Evolutionary conservation across 2,113 vertebrate species (phyloP).

Genomic region (Cariama cristata): DNA sequence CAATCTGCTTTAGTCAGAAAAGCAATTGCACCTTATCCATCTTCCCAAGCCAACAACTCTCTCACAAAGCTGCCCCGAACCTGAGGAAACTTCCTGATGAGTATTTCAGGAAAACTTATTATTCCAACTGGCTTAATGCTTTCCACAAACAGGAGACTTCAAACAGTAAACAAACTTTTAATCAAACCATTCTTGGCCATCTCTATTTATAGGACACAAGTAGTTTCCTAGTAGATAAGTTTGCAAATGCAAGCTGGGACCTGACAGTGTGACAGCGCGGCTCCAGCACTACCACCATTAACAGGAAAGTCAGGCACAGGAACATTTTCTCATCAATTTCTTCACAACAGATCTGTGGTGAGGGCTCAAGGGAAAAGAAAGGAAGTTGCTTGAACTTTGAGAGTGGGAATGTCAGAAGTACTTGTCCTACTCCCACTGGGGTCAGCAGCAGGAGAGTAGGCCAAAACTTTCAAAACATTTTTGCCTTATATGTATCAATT

Average conservation of each 20-base stretch:
- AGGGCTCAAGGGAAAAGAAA: conserved; percentile 52
- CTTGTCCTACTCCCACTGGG: conserved; percentile 32
- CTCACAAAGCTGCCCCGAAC: not conserved
- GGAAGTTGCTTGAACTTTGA: conserved; percentile 38
- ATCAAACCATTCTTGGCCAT: not conserved
- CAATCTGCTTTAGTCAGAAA: not conserved
- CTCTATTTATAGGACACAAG: not conserved
- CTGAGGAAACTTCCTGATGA: not conserved
- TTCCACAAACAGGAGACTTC: not conserved
- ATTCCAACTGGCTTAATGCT: not conserved
- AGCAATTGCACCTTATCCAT: not conserved
- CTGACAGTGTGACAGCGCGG: not conserved
- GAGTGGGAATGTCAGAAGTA: conserved; percentile 25
- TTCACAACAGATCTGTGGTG: not conserved
- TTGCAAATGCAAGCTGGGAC: not conserved
- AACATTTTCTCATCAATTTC: conserved; percentile 50
- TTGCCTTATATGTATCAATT: conserved; percentile 33
- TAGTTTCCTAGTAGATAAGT: not conserved
- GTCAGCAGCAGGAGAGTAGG: conserved; percentile 24
- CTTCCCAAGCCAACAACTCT: not conserved
- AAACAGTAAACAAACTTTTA: not conserved
- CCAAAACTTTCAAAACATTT: not conserved
- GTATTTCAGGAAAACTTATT: not conserved
- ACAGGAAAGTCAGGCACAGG: not conserved
- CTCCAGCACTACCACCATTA: not conserved